A percentile compares a stretch with the other conserved stretches of the same genome.
Evolutionary conservation across 2,113 vertebrate genomes (phyloP).

Genomic region (Phyllostomus hastatus): DNA sequence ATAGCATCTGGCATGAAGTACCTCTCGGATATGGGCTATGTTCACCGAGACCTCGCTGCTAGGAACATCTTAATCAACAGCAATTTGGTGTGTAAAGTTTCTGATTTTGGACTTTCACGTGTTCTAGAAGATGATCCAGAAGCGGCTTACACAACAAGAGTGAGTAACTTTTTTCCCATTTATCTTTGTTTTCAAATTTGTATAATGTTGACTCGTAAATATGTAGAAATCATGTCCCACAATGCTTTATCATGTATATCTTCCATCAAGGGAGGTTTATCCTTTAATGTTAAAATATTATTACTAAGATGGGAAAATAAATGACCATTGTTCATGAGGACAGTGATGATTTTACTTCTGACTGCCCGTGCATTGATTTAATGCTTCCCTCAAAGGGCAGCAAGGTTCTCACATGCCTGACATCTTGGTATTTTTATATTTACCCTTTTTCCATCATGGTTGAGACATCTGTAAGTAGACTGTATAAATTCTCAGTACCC

Average conservation of each 20-base stretch:
- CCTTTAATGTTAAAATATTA: background rate
- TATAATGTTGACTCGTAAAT: background rate
- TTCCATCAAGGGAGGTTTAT: background rate
- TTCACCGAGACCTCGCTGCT: slow-evolving; percentile 89
- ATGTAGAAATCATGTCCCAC: background rate
- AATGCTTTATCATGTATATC: background rate
- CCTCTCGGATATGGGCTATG: slow-evolving; percentile 92
- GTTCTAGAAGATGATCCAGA: slow-evolving; percentile 92
- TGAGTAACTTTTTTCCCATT: slow-evolving; percentile 70
- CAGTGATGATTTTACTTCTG: background rate
- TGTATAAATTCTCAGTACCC: background rate
- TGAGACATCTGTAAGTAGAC: background rate
- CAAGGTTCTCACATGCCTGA: background rate
- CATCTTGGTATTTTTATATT: background rate
- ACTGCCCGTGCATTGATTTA: background rate
- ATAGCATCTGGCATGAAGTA: slow-evolving; percentile 93
- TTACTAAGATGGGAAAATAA: background rate
- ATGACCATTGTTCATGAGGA: background rate
- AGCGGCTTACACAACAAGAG: slow-evolving; percentile 87
- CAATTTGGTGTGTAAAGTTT: slow-evolving; percentile 96
- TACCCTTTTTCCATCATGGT: background rate
- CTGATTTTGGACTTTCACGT: slow-evolving; percentile 96
- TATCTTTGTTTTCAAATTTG: background rate
- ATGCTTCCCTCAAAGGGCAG: background rate
- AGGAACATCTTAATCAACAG: slow-evolving; percentile 97